phyloP scores from a whole-genome alignment of 2,888 invertebrate species.

The Zaprionus lineosus region DNA sequence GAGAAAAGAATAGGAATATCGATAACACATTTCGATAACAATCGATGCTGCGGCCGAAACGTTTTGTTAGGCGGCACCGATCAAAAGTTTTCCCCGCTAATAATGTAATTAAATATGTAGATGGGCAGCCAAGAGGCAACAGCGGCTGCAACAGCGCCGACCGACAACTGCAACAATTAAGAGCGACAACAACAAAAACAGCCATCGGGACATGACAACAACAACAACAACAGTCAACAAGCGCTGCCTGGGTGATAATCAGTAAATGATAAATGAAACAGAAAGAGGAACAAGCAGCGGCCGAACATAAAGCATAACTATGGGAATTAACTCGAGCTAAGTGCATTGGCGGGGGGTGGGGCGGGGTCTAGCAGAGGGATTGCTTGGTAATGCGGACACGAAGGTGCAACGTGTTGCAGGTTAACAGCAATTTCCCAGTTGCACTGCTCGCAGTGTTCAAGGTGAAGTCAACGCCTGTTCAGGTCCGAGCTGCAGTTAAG shows the following conservation, averaged over 20 bases:
- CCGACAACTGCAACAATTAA: too few relatives aligned
- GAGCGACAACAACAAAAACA: conserved; percentile 16
- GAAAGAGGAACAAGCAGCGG: conserved; percentile 60
- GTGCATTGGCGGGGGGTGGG: too few relatives aligned
- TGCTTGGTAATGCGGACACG: conserved; percentile 1
- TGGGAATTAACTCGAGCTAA: conserved; percentile 68
- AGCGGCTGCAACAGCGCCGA: too few relatives aligned
- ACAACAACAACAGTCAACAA: conserved; percentile 32
- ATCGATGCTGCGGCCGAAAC: conserved; percentile 43
- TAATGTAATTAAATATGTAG: conserved; percentile 79
- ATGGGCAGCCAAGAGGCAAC: conserved; percentile 39
- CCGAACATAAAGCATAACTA: conserved; percentile 50
- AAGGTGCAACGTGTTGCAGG: conserved; percentile 35
- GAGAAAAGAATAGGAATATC: too few relatives aligned
- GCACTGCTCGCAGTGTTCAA: conserved; percentile 43
- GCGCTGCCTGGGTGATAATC: conserved; percentile 69
- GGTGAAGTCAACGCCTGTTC: conserved; percentile 66
- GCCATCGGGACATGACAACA: conserved; percentile 4
- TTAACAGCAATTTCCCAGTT: conserved; percentile 16
- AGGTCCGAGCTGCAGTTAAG: conserved; percentile 65
- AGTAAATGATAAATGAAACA: conserved; percentile 75
- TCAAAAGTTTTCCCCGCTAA: conserved; percentile 72
- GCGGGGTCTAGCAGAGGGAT: too few relatives aligned
- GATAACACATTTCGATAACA: conserved; percentile 16
- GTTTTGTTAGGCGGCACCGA: conserved; percentile 70